Conservation (phyloP, 2,113 vertebrate species). For the Sakesphorus luctuosus region DNA sequence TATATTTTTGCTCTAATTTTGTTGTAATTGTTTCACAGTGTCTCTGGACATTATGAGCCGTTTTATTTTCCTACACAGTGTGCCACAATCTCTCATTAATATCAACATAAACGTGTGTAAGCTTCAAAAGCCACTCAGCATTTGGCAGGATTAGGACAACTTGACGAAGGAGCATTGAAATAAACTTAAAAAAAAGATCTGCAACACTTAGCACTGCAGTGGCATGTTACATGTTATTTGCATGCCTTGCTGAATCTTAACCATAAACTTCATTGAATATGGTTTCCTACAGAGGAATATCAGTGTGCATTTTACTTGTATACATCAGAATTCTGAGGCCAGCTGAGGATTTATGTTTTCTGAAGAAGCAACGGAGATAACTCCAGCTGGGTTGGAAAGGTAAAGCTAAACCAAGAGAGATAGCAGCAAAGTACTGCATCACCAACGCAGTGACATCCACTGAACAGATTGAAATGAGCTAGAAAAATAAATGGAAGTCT, state of each 20-base stretch:
- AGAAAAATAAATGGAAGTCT: constrained; percentile 2
- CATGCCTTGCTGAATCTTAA: background rate
- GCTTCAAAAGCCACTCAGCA: background rate
- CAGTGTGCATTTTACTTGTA: background rate
- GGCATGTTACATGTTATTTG: background rate
- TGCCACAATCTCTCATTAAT: background rate
- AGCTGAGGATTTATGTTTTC: background rate
- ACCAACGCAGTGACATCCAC: background rate
- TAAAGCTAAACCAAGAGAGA: constrained; percentile 17
- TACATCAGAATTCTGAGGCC: background rate
- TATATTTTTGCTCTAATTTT: background rate
- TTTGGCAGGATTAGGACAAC: background rate
- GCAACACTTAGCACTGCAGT: background rate
- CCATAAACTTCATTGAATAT: background rate
- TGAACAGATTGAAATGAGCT: background rate
- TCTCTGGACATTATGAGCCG: background rate
- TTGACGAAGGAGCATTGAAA: background rate
- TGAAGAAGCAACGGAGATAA: background rate
- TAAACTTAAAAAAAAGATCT: background rate
- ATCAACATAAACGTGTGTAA: background rate
- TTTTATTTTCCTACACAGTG: background rate
- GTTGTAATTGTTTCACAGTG: background rate
- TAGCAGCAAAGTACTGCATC: background rate
- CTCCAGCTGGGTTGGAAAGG: background rate
- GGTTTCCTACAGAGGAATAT: background rate